Conservation (phyloP, 2,888 invertebrate species). For the Clunio marinus region DNA sequence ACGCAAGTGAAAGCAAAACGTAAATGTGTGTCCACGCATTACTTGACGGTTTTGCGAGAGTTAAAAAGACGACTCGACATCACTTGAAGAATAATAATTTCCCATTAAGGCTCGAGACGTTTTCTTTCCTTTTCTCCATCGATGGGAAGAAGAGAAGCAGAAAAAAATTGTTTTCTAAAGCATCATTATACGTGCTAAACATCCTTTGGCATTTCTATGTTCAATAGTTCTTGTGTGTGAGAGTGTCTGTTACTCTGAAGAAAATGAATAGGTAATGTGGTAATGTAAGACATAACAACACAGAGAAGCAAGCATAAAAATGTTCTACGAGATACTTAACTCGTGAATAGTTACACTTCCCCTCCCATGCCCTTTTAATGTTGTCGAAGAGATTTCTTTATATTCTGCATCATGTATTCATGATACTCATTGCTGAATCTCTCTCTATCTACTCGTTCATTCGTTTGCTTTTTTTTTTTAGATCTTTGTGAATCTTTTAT, state of each 20-base stretch:
- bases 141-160: neutral
- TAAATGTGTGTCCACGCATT: slow-evolving; percentile 13
- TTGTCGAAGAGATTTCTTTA: slow-evolving; percentile 4
- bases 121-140: neutral
- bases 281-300: slow-evolving; percentile 34
- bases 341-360: neutral
- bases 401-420: neutral
- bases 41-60: slow-evolving; percentile 24
- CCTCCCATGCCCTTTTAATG: neutral
- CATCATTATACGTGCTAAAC: slow-evolving; percentile 27
- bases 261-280: slow-evolving; percentile 36
- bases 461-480: neutral
- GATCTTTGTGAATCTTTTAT: no score
- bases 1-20: no score
- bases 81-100: slow-evolving; percentile 34
- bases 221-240: slow-evolving; percentile 17
- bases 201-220: slow-evolving; percentile 8
- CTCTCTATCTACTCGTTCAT: neutral
- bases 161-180: neutral
- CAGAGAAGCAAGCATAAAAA: slow-evolving; percentile 16
- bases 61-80: slow-evolving; percentile 29
- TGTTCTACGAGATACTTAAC: slow-evolving; percentile 14
- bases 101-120: slow-evolving; percentile 26
- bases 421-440: neutral
- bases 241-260: neutral